phyloP scores from a whole-genome alignment of 2,797 vertebrate genomes.

The Platyrinchus mystaceus region DNA sequence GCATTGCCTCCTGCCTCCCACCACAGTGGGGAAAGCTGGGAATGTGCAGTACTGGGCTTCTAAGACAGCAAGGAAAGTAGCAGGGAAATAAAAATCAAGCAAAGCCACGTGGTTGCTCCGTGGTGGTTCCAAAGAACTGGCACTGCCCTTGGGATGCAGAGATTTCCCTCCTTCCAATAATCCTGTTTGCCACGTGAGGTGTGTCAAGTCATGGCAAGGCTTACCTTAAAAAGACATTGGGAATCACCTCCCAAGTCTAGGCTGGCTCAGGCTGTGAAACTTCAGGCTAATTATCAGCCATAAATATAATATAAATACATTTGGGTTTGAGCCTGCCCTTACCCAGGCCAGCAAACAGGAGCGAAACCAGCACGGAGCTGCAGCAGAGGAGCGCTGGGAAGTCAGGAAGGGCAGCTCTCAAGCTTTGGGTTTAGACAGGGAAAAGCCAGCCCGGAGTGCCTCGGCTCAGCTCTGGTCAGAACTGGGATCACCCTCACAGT shows the following conservation, averaged over 20 bases:
- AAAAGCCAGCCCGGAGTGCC: background rate
- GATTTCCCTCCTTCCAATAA: background rate
- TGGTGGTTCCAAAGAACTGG: background rate
- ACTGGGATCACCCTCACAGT: background rate
- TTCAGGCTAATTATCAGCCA: background rate
- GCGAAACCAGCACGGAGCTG: background rate
- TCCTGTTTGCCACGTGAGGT: background rate
- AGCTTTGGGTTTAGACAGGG: background rate
- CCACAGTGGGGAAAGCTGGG: background rate
- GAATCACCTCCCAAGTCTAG: background rate
- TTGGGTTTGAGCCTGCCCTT: background rate
- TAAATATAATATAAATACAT: slow-evolving; percentile 43
- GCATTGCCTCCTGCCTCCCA: background rate
- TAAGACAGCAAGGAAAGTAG: background rate
- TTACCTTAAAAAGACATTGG: background rate
- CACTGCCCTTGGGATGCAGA: background rate
- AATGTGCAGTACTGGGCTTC: background rate
- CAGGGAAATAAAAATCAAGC: background rate
- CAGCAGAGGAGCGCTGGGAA: background rate
- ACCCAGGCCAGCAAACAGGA: background rate
- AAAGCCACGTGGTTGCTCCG: background rate
- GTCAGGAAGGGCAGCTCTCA: background rate
- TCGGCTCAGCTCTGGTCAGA: background rate
- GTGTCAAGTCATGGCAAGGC: background rate
- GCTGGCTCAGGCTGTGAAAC: background rate